phyloP scores from a whole-genome alignment of 2,888 invertebrate genomes.

The Tetrapedia diversipes region DNA sequence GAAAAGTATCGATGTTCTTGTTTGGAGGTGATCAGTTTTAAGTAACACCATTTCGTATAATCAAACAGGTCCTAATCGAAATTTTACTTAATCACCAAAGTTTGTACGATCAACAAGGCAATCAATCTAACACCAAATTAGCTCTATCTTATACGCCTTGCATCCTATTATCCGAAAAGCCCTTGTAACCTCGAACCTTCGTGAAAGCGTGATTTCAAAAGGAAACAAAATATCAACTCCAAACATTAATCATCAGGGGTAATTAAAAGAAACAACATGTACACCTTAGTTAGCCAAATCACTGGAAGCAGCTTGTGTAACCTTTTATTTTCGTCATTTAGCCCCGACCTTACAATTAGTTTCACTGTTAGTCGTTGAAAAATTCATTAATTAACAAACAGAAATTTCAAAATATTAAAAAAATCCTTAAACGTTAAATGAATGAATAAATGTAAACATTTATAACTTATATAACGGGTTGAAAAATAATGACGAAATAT shows the following conservation, averaged over 20 bases:
- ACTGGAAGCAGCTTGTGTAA: neutral
- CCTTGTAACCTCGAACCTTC: neutral
- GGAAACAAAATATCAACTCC: neutral
- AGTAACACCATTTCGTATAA: constrained; percentile 5
- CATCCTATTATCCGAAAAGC: constrained; percentile 6
- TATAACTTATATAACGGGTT: too few species aligned
- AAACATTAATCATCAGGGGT: constrained; percentile 6
- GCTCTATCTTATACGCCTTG: neutral
- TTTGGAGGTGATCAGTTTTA: neutral
- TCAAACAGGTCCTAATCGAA: neutral
- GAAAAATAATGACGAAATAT: too few species aligned
- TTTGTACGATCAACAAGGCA: constrained; percentile 23
- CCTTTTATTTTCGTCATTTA: constrained; percentile 5
- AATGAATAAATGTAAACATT: too few species aligned
- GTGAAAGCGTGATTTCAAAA: neutral
- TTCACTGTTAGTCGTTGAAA: neutral
- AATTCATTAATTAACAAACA: neutral
- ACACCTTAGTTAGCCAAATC: neutral
- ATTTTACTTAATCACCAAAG: constrained; percentile 12
- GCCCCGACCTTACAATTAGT: constrained; percentile 1
- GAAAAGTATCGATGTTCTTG: neutral
- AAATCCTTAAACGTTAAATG: too few species aligned
- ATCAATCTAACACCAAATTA: constrained; percentile 15
- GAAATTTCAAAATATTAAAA: too few species aligned
- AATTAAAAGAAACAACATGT: neutral